phyloP scores from a whole-genome alignment of 2,797 vertebrate species.

The Ceryle rudis region DNA sequence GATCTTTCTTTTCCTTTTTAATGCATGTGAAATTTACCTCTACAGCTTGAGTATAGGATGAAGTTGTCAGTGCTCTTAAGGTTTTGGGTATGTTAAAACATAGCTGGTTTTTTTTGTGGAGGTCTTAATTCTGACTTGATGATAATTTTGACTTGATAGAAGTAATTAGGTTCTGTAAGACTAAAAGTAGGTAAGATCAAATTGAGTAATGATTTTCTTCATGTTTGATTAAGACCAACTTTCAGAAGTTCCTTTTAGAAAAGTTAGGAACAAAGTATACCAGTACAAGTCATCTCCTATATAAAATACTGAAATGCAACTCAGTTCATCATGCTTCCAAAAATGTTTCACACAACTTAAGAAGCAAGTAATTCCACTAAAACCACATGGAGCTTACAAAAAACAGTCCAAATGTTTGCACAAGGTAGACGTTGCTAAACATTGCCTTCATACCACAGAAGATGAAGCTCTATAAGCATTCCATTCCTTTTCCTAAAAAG shows the following conservation, averaged over 20 bases:
- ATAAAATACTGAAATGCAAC: background rate
- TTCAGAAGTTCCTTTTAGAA: background rate
- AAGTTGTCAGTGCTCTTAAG: background rate
- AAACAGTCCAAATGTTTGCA: background rate
- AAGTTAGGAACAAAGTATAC: background rate
- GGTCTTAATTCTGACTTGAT: background rate
- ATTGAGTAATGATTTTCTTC: background rate
- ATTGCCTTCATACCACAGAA: background rate
- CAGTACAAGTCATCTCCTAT: background rate
- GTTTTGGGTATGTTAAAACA: background rate
- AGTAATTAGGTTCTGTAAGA: constrained; percentile 4
- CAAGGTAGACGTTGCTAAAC: background rate
- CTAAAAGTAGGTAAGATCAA: background rate
- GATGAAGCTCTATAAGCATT: background rate
- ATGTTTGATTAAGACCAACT: background rate
- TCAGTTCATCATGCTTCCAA: background rate
- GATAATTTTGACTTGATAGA: background rate
- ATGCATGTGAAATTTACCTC: background rate
- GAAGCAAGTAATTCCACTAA: background rate
- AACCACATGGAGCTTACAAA: background rate
- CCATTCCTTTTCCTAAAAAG: background rate
- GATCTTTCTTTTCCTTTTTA: background rate
- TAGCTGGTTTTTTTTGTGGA: background rate
- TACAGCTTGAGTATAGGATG: background rate
- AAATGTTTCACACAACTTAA: background rate